These are phyloP conservation scores for Entomyzon cyanotis DNA, from an alignment of 2,113 vertebrate species.

Conservation along the genomic window DNA sequence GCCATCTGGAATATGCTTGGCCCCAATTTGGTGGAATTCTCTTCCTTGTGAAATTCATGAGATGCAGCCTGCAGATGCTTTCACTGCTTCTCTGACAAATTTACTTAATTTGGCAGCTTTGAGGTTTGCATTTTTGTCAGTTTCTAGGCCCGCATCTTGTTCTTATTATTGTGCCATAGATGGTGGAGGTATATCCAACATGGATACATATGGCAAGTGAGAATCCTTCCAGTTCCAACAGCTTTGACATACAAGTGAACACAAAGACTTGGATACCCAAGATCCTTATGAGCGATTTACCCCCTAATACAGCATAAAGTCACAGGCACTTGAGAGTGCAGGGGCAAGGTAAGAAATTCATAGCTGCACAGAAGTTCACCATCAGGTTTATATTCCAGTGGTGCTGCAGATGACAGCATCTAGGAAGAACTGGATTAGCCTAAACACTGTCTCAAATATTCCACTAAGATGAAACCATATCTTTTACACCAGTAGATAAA, in stretches of 20 bases:
- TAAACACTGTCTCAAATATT: background rate
- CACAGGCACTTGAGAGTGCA: background rate
- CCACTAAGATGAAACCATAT: background rate
- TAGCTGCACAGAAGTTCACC: background rate
- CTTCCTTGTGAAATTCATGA: conserved; percentile 60
- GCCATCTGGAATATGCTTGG: conserved; percentile 59
- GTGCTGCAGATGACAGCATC: background rate
- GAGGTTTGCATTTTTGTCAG: conserved; percentile 38
- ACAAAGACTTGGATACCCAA: background rate
- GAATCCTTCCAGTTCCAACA: background rate
- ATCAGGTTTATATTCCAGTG: background rate
- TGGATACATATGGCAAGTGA: rapidly evolving
- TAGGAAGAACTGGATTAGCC: background rate
- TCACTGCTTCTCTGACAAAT: conserved; percentile 36
- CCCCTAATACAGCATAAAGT: background rate
- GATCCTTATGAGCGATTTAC: background rate
- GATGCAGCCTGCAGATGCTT: conserved; percentile 43
- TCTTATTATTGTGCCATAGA: background rate
- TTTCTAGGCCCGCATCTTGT: background rate
- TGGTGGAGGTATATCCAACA: background rate
- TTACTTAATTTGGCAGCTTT: conserved; percentile 33
- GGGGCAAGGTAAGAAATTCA: background rate
- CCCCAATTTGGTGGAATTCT: conserved; percentile 50
- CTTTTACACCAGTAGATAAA: background rate
- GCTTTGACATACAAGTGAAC: background rate